A percentile compares a stretch with the other conserved stretches of the same genome.
Conservation (phyloP, 2,888 invertebrate species). For the Drosophila neonasuta region DNA sequence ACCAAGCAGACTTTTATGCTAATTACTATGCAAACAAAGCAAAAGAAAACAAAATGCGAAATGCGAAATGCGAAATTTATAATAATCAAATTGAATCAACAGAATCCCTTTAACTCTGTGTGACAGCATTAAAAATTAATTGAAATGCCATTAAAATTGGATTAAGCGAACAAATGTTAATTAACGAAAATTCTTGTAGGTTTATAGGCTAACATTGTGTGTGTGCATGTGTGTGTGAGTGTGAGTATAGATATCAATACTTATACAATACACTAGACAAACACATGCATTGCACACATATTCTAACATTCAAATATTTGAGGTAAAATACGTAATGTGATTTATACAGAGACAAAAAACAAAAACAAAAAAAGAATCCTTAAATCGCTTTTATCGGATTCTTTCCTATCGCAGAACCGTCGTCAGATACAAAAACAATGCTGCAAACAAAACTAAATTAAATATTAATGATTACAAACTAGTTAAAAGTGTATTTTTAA, state of each 20-base stretch:
- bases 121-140: constrained; percentile 7
- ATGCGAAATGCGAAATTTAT: constrained; percentile 3
- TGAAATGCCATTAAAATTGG: constrained; percentile 19
- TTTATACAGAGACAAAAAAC: constrained; percentile 2
- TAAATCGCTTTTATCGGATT: background rate
- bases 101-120: background rate
- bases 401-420: constrained; percentile 13
- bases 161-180: constrained; percentile 29
- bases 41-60: background rate
- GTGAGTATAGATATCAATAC: background rate
- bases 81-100: background rate
- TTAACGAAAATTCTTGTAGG: constrained; percentile 28
- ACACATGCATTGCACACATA: background rate
- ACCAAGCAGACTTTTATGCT: background rate
- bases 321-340: constrained; percentile 18
- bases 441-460: constrained; percentile 1
- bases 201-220: constrained; percentile 14
- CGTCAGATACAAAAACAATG: constrained; percentile 1
- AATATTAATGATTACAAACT: background rate
- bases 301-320: constrained; percentile 7
- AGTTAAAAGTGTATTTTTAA: background rate
- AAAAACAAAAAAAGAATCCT: background rate
- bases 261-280: background rate
- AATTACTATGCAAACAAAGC: background rate
- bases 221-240: background rate